Conservation (phyloP, 2,797 vertebrate genomes). For the Vespertilio murinus region DNA sequence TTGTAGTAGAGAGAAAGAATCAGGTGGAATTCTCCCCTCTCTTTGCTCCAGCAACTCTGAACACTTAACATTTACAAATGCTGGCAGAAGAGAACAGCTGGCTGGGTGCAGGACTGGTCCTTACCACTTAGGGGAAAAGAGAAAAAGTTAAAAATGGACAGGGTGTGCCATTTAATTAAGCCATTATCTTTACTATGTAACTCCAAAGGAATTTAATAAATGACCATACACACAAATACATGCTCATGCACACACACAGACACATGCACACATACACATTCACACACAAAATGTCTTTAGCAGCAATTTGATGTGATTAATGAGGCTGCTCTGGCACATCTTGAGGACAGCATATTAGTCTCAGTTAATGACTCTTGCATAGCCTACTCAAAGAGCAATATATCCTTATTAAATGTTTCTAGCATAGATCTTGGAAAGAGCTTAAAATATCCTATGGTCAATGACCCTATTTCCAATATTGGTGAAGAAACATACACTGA, state of each 20-base stretch:
- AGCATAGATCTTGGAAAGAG: neutral
- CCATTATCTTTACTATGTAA: conserved; percentile 52
- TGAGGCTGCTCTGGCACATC: conserved; percentile 48
- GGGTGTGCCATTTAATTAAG: conserved; percentile 9
- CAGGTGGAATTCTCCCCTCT: conserved; percentile 56
- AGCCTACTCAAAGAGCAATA: conserved; percentile 39
- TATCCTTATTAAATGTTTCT: conserved; percentile 66
- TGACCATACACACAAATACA: neutral
- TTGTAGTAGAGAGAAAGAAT: neutral
- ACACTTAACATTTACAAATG: conserved; percentile 31
- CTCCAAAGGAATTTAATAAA: conserved; percentile 51
- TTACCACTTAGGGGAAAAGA: neutral
- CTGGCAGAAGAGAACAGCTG: conserved; percentile 50
- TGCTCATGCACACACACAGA: neutral
- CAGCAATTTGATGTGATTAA: conserved; percentile 46
- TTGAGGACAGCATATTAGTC: conserved; percentile 70
- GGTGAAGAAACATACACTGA: neutral
- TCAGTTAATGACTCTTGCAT: conserved; percentile 65
- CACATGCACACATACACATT: neutral
- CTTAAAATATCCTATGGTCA: conserved; percentile 30
- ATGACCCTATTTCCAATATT: conserved; percentile 38
- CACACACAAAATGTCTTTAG: neutral
- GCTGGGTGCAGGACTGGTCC: neutral
- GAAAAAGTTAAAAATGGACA: neutral
- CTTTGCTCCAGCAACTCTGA: conserved; percentile 25